Evolutionary conservation across 2,888 invertebrate genomes (phyloP).

Genomic region (Tyria jacobaeae): DNA sequence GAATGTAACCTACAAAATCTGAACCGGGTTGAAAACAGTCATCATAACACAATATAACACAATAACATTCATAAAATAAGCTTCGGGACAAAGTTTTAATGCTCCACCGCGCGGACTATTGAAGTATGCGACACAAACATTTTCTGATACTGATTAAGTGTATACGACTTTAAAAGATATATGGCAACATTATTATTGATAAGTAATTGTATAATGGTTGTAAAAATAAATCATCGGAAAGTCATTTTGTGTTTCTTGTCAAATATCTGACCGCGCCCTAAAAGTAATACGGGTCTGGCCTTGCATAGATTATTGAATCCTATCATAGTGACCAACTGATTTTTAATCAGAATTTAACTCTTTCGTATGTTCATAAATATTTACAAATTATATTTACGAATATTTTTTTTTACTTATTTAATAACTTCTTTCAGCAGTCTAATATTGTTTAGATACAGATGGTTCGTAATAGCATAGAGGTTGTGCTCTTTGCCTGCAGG

Average conservation of each 20-base stretch:
- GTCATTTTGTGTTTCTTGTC: no score
- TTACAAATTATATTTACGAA: background rate
- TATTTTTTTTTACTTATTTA: background rate
- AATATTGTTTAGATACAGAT: background rate
- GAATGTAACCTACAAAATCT: no score
- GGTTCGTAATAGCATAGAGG: no score
- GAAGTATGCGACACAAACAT: slow-evolving; percentile 27
- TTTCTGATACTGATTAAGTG: no score
- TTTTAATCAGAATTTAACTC: slow-evolving; percentile 56
- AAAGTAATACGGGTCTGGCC: no score
- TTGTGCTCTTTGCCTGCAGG: no score
- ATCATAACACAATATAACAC: slow-evolving; percentile 49
- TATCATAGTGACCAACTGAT: slow-evolving; percentile 60
- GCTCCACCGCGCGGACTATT: slow-evolving; percentile 37
- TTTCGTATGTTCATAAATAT: slow-evolving; percentile 21
- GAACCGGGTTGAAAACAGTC: slow-evolving; percentile 41
- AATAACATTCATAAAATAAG: no score
- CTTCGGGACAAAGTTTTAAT: slow-evolving; percentile 55
- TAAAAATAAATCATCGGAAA: no score
- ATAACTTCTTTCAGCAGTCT: background rate
- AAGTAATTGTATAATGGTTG: no score
- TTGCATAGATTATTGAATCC: slow-evolving; percentile 41
- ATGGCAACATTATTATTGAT: no score
- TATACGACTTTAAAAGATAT: no score
- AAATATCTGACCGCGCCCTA: no score